Conservation (phyloP, 2,888 invertebrate species). For the Macrophya alboannulata region DNA sequence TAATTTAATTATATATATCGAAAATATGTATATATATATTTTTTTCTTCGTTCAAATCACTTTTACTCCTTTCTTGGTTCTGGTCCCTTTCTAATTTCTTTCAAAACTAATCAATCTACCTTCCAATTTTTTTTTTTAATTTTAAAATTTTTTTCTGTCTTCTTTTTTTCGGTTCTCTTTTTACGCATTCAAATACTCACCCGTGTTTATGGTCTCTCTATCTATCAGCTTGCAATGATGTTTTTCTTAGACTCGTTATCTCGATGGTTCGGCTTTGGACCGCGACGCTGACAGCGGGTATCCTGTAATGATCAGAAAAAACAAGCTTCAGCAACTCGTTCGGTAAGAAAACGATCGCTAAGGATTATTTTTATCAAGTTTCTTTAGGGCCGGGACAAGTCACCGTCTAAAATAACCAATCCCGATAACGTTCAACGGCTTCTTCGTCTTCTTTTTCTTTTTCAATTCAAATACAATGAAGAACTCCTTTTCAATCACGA, state of each 20-base stretch:
- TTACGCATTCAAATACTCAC: constrained; percentile 11
- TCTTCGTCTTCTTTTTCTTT: background rate
- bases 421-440: background rate
- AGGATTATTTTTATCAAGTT: constrained; percentile 20
- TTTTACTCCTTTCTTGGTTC: background rate
- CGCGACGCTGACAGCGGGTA: background rate
- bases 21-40: background rate
- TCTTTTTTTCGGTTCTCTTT: background rate
- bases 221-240: constrained; percentile 12
- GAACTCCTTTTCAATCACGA: background rate
- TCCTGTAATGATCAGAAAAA: constrained; percentile 45
- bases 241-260: constrained; percentile 28
- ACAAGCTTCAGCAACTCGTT: constrained; percentile 6
- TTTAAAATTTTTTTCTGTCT: background rate
- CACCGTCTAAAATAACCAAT: background rate
- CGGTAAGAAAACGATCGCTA: background rate
- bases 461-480: background rate
- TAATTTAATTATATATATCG: background rate
- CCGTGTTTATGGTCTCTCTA: constrained; percentile 16
- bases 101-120: background rate
- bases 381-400: background rate
- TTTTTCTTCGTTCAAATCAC: background rate
- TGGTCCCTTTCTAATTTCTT: background rate
- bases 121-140: background rate
- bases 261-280: background rate